Percentiles rank a stretch among this genome's conserved stretches.
Evolutionary conservation across 1,140 invertebrate genomes (phyloP).

Genomic region (Zaprionus nigranus): DNA sequence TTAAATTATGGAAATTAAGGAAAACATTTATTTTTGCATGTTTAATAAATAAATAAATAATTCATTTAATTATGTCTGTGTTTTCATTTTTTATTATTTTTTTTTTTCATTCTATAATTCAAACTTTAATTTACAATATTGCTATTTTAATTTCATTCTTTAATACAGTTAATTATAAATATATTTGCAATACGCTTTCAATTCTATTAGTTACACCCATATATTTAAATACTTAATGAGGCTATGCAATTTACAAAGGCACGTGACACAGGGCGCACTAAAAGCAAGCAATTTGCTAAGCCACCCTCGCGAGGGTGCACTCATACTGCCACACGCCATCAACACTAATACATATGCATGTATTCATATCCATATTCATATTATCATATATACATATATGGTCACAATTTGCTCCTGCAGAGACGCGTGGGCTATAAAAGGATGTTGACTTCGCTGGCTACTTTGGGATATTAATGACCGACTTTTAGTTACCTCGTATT

Average conservation of each 20-base stretch:
- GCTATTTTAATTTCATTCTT: too few relatives aligned
- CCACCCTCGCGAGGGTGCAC: conserved; percentile 11
- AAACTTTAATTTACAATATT: too few relatives aligned
- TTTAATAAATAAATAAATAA: too few relatives aligned
- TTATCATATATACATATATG: conserved; percentile 11
- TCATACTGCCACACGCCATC: conserved; percentile 1
- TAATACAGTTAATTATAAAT: background rate
- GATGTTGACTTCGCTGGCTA: conserved; percentile 50
- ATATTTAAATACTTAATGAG: conserved; percentile 60
- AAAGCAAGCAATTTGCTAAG: conserved; percentile 71
- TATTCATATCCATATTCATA: background rate
- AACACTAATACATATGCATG: background rate
- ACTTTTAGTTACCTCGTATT: background rate
- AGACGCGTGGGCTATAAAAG: conserved; percentile 29
- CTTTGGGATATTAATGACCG: conserved; percentile 18
- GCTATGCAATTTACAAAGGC: conserved; percentile 49
- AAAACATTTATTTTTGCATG: too few relatives aligned
- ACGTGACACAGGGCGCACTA: conserved; percentile 63
- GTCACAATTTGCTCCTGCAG: conserved; percentile 9
- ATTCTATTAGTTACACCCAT: background rate
- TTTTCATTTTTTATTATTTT: too few relatives aligned
- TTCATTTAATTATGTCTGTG: too few relatives aligned
- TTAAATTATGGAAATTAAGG: too few relatives aligned
- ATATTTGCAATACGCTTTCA: background rate
- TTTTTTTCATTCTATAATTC: background rate